Percentiles rank a stretch among this genome's conserved stretches.
phyloP scores from a whole-genome alignment of 2,113 vertebrate species.

The Paramisgurnus dabryanus region DNA sequence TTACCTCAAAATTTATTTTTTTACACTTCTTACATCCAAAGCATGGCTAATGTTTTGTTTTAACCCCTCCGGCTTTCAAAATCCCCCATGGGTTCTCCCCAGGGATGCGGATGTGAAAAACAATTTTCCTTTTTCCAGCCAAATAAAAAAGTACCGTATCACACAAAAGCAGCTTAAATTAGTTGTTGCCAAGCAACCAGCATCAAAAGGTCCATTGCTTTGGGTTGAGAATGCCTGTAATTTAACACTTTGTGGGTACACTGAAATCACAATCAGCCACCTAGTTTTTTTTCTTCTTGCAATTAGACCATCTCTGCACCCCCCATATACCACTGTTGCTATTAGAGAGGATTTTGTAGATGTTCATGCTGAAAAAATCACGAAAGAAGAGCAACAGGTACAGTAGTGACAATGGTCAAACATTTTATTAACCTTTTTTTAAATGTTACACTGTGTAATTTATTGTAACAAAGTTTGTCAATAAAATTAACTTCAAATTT shows the following conservation, averaged over 20 bases:
- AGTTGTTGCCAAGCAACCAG: slow-evolving; percentile 74
- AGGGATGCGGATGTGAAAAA: slow-evolving; percentile 49
- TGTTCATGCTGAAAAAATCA: slow-evolving; percentile 16
- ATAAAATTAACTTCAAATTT: background rate
- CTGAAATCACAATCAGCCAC: slow-evolving; percentile 60
- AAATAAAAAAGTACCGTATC: slow-evolving; percentile 59
- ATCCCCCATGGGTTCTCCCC: slow-evolving; percentile 33
- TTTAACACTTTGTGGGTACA: slow-evolving; percentile 71
- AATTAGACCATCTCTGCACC: slow-evolving; percentile 42
- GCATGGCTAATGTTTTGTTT: background rate
- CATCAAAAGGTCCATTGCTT: slow-evolving; percentile 63
- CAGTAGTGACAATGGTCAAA: background rate
- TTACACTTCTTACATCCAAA: slow-evolving; percentile 7
- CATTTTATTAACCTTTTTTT: no score
- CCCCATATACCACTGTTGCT: background rate
- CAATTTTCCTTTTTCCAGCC: slow-evolving; percentile 60
- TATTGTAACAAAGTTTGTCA: no score
- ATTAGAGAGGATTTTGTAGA: background rate
- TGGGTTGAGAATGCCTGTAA: slow-evolving; percentile 65
- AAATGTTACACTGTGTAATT: no score
- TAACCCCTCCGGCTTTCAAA: background rate
- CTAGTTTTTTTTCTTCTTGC: slow-evolving; percentile 21
- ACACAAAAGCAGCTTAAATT: slow-evolving; percentile 69
- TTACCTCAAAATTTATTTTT: background rate
- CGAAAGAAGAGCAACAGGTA: background rate